Evolutionary conservation across 1,140 invertebrate genomes (phyloP).

Genomic region (Euschistus heros): DNA sequence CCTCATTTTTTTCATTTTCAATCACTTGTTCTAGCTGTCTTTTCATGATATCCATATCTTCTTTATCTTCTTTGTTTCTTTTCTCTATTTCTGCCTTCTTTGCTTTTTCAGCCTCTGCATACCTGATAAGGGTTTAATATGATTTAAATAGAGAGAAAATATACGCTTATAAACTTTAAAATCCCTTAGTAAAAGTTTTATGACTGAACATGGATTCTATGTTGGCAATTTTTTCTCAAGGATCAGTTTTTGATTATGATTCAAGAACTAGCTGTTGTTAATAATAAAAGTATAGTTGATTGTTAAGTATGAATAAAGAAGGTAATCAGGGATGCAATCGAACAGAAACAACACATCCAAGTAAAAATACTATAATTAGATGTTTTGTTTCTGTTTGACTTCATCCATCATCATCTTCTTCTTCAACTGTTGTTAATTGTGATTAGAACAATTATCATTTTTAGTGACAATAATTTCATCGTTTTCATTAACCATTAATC

Average conservation of each 20-base stretch:
- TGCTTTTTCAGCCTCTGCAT: constrained; percentile 20
- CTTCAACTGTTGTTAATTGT: too few relatives aligned
- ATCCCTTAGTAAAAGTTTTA: neutral
- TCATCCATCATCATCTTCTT: too few relatives aligned
- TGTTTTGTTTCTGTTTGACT: too few relatives aligned
- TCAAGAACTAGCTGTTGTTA: neutral
- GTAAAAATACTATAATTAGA: too few relatives aligned
- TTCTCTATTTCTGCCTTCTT: constrained; percentile 16
- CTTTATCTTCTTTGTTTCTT: constrained; percentile 22
- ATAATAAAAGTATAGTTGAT: neutral
- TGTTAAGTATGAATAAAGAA: too few relatives aligned
- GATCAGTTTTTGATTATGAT: neutral
- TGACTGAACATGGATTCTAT: neutral
- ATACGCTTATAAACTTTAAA: neutral
- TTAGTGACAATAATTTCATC: too few relatives aligned
- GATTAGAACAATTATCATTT: too few relatives aligned
- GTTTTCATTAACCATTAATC: too few relatives aligned
- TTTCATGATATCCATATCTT: constrained; percentile 22
- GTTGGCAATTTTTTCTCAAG: neutral
- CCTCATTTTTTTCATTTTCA: constrained; percentile 27
- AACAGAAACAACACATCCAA: too few relatives aligned
- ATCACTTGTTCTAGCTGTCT: constrained; percentile 23
- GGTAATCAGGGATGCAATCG: too few relatives aligned
- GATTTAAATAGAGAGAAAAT: neutral
- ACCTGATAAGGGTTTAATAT: constrained; percentile 3